Evolutionary conservation across 2,888 invertebrate genomes (phyloP), one percentile per base, ranked within the genome.

Genomic region (Andrena praecox): DNA sequence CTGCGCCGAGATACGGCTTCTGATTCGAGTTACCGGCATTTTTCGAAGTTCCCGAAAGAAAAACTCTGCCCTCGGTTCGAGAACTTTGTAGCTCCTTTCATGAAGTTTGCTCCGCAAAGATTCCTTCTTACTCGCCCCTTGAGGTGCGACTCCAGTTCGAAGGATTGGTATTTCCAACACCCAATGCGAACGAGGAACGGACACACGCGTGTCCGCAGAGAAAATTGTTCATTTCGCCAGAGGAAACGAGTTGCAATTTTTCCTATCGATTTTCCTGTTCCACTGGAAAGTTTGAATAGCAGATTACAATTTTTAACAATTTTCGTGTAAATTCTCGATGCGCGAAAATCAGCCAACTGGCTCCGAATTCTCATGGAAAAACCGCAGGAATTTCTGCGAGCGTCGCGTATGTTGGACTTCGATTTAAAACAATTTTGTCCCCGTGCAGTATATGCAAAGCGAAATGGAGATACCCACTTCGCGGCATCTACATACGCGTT

Each of bases 291-390:
- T n/a, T 60, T 66, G 31, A 70, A 60, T 31, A 1, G n/a, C 24
- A 20, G 7, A n/a, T 74, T 81, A 60, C 54, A 66, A 74, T 72
- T 72, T 67, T 24, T 77, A 59, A 68, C 56, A 48, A 68, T 50
- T 56, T 67, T 66, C 59, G 7, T 35, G n/a, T 33, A 52, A 72
- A 72, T 52, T 35, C 35, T 50, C 50, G 68, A 10, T 16, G 31
- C 63, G 69, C 6, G 50, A 69, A 35, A 16, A 69, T 75, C 29
- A 50, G 16, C 31, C 33, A 67, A 48, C 31, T 10, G 54, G 48
- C 29, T 27, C 8, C 27, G 48, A 62, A 27, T 69, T 64, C 20
- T 50, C 33, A 16, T 16, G 12, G 33, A 33, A n/a, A 67, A 54
- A 12, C 35, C 2, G 20, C 64, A 8, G 27, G 72, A 35, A 64